Evolutionary conservation across 1,140 invertebrate genomes (phyloP).

Genomic region (Drosophila arawakana): DNA sequence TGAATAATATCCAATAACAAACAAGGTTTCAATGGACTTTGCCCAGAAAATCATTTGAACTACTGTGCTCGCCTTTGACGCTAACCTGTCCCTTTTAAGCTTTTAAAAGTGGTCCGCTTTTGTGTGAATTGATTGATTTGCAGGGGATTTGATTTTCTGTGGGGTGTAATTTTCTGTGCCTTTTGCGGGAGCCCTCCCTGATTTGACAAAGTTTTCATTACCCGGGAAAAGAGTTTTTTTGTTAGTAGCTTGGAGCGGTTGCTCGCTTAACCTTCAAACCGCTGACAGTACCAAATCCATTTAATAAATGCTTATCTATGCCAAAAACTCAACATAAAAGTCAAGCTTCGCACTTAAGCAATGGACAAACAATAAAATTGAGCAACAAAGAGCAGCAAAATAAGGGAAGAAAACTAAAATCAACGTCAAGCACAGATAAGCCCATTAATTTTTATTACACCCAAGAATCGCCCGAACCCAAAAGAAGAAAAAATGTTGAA

Average conservation of each 20-base stretch:
- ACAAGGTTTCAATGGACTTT: constrained; percentile 27
- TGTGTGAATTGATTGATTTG: constrained; percentile 67
- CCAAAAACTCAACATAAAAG: constrained; percentile 54
- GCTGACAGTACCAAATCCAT: constrained; percentile 43
- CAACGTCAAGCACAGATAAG: constrained; percentile 73
- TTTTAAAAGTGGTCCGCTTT: constrained; percentile 22
- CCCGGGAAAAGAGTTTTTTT: constrained; percentile 17
- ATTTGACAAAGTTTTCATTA: constrained; percentile 29
- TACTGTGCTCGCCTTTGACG: constrained; percentile 46
- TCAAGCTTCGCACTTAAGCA: constrained; percentile 29
- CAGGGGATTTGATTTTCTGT: background rate
- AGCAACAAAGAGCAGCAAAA: constrained; percentile 17
- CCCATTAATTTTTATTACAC: constrained; percentile 77
- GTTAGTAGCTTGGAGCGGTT: constrained; percentile 6
- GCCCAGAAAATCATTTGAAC: constrained; percentile 30
- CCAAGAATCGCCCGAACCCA: constrained; percentile 41
- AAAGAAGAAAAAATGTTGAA: constrained; percentile 62
- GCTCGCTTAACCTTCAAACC: constrained; percentile 45
- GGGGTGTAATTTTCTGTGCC: background rate
- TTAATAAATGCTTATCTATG: constrained; percentile 45
- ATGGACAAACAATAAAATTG: constrained; percentile 59
- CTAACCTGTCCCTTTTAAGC: constrained; percentile 37
- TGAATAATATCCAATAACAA: constrained; percentile 66
- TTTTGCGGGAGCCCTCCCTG: background rate
- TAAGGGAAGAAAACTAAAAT: constrained; percentile 67